These are phyloP conservation scores for pig (Sus scrofa) DNA, from an alignment of 2,113 vertebrate species.

Conservation along the genomic window T2T-Sscrofa CM000818.6:97757501-97758000, in stretches of 20 bases:
- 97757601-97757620: too few relatives aligned
- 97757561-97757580: too few relatives aligned
- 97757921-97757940: not conserved
- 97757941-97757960: not conserved
- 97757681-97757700: not conserved
- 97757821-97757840: not conserved
- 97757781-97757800: not conserved
- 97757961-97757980: slow-evolving; percentile 18
- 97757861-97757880: not conserved
- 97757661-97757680: not conserved
- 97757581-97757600: too few relatives aligned
- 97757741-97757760: not conserved
- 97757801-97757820: slow-evolving; percentile 22
- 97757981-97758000: not conserved
- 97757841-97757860: not conserved
- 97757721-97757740: not conserved
- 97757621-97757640: not conserved
- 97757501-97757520: too few relatives aligned
- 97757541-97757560: too few relatives aligned
- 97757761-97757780: not conserved
- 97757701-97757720: not conserved
- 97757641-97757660: not conserved
- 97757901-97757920: not conserved
- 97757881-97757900: not conserved
- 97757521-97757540: too few relatives aligned